phyloP scores from a whole-genome alignment of 2,797 vertebrate genomes.

The Poeciliopsis gracilis region DNA sequence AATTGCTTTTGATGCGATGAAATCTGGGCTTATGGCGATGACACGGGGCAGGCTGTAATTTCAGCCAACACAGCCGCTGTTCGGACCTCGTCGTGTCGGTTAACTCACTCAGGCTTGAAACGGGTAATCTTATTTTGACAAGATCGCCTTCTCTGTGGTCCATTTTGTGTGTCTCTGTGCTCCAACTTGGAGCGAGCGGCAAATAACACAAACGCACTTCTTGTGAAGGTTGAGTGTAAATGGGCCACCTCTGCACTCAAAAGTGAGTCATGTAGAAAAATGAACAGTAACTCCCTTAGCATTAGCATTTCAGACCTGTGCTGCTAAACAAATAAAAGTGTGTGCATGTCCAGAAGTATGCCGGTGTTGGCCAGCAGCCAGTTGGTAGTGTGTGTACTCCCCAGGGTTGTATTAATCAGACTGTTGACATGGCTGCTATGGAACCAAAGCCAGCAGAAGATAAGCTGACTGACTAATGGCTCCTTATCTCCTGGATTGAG shows the following conservation, averaged over 20 bases:
- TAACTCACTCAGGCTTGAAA: conserved; percentile 42
- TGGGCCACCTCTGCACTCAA: conserved; percentile 12
- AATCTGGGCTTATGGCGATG: background rate
- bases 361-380: conserved; percentile 47
- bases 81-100: conserved; percentile 41
- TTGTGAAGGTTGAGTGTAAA: background rate
- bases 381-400: conserved; percentile 52
- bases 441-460: conserved; percentile 63
- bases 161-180: conserved; percentile 46
- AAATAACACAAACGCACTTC: conserved; percentile 18
- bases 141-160: conserved; percentile 14
- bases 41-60: background rate
- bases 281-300: conserved; percentile 1
- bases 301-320: conserved; percentile 1
- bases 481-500: conserved; percentile 50
- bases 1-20: background rate
- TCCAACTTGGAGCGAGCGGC: conserved; percentile 24
- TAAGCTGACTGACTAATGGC: conserved; percentile 60
- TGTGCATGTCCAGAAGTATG: background rate
- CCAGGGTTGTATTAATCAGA: conserved; percentile 71
- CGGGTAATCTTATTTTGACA: conserved; percentile 54
- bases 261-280: conserved; percentile 15
- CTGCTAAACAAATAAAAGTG: conserved; percentile 14
- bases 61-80: conserved; percentile 50
- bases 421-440: conserved; percentile 62